phyloP scores from a whole-genome alignment of 2,113 vertebrate genomes.

The Halcyon senegalensis region DNA sequence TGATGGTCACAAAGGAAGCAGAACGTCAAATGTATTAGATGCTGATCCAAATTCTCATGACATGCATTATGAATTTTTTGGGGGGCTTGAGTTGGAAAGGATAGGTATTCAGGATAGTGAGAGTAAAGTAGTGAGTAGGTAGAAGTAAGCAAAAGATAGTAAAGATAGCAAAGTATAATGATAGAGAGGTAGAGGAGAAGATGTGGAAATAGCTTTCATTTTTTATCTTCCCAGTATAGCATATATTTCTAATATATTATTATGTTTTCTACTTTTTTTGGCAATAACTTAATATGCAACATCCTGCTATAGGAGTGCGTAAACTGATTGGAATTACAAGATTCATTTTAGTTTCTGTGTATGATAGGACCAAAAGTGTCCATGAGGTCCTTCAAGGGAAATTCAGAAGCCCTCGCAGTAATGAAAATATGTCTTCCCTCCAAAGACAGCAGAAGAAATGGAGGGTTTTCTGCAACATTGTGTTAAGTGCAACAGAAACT shows the following conservation, averaged over 20 bases:
- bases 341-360: neutral
- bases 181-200: neutral
- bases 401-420: neutral
- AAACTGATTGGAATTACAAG: neutral
- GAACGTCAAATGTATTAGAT: neutral
- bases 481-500: neutral
- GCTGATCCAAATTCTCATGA: neutral
- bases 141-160: neutral
- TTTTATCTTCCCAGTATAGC: neutral
- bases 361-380: neutral
- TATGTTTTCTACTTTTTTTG: neutral
- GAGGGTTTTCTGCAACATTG: neutral
- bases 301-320: neutral
- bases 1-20: neutral
- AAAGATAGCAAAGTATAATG: neutral
- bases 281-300: neutral
- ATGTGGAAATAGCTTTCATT: neutral
- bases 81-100: neutral
- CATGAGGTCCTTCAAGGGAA: neutral
- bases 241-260: neutral
- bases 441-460: neutral
- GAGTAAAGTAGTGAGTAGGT: neutral
- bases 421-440: neutral
- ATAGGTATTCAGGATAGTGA: neutral
- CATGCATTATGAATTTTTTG: neutral